These are phyloP conservation scores for Tragelaphus imberbis DNA, from an alignment of 2,113 vertebrate species.

Conservation along the genomic window DNA sequence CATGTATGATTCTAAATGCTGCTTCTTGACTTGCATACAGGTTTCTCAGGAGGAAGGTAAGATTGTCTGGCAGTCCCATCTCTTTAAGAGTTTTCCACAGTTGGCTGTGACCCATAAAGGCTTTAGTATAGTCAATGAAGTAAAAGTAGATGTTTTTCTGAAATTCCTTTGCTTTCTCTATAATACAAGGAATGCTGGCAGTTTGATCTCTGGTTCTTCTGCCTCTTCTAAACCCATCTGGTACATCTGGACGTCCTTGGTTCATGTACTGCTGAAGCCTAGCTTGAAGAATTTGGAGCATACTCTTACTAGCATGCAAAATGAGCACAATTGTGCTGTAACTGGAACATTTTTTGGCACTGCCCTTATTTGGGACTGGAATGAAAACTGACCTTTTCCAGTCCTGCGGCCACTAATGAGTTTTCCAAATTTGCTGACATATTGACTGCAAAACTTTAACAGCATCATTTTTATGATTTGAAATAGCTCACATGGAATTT, in stretches of 20 bases:
- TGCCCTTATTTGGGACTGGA: neutral
- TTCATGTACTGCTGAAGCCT: neutral
- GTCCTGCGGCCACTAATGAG: neutral
- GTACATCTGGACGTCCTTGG: neutral
- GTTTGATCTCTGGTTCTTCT: neutral
- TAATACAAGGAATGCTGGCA: neutral
- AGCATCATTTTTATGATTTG: neutral
- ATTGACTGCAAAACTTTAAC: neutral
- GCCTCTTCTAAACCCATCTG: neutral
- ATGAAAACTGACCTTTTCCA: neutral
- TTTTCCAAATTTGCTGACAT: neutral
- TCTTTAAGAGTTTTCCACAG: neutral
- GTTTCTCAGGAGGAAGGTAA: neutral
- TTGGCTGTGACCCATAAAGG: neutral
- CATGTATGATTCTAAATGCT: neutral
- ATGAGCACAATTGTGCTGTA: neutral
- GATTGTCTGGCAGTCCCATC: neutral
- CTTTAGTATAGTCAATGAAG: neutral
- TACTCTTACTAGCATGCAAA: neutral
- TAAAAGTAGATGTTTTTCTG: neutral
- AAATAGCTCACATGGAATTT: neutral
- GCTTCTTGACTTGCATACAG: neutral
- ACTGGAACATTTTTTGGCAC: neutral
- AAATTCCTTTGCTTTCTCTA: neutral
- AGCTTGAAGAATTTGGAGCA: neutral